Evolutionary conservation across 2,113 vertebrate species (phyloP), one percentile per base, ranked within the genome.

Genomic region (Platycercus adscitus): DNA sequence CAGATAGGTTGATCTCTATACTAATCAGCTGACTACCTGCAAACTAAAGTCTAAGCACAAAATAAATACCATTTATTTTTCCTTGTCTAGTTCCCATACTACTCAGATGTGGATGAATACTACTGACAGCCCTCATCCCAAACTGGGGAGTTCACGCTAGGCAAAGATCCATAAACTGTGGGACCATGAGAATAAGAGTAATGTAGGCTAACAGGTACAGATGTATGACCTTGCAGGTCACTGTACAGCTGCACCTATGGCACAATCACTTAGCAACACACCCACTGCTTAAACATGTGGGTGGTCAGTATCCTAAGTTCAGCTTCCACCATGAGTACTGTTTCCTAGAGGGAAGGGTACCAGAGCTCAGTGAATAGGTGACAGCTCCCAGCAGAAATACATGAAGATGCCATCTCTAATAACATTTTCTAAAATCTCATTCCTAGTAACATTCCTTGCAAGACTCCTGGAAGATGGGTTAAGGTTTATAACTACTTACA

Each of bases 291-390:
- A 66, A 17, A 12, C 4, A 9, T 1, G 4, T 2, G 37, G 17
- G 58, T 7, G 8, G 7, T 1, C 1, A 1, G 21, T 25, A 25
- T 7, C 13, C 49, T 47, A 53, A 46, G 58, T 65, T 73, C 80
- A 37, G n/a, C 65, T 29, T 29, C 10, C 31, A 39, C 28, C 4
- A 1, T 1, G n/a, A 31, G 10, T 13, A 31, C 25, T 41, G 39
- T 16, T 37, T 47, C n/a, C 75, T 58, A 47, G 23, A 63, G 25
- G 14, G 23, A 77, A 73, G 8, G 23, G 28, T 17, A 35, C 33
- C 50, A 66, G 73, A 0, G 0, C 33, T 16, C 66, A 2, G 1
- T 5, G 46, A 13, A 17, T 2, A 41, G 56, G 18, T 13, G 31
- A 37, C 66, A 88, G 52, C 9, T 75, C 33, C 49, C 65, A 37